Evolutionary conservation across 2,113 vertebrate species (phyloP).

Genomic region (Menura novaehollandiae): DNA sequence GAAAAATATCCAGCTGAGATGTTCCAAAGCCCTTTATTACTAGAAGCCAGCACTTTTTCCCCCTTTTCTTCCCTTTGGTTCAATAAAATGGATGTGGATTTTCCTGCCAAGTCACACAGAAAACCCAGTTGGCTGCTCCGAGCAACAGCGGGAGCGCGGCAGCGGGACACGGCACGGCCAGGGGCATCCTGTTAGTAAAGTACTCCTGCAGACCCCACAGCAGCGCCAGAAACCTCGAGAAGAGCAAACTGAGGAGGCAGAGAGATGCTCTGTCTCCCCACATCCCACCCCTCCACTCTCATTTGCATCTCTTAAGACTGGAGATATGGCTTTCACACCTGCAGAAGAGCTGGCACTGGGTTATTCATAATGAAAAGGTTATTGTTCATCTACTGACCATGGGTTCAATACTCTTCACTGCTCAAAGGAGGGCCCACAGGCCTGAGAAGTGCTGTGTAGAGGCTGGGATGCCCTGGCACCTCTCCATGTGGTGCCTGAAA

Average conservation of each 20-base stretch:
- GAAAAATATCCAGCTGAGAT: slow-evolving; percentile 67
- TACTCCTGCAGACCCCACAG: not conserved
- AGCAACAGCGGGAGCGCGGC: not conserved
- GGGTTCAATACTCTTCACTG: not conserved
- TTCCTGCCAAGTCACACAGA: not conserved
- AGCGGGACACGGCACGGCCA: not conserved
- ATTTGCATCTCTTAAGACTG: not conserved
- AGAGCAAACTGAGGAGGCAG: not conserved
- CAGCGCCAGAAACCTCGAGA: not conserved
- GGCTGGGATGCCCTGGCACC: not conserved
- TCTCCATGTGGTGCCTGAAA: not conserved
- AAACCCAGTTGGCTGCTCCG: not conserved
- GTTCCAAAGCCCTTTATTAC: slow-evolving; percentile 62
- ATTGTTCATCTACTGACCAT: not conserved
- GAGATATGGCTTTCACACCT: not conserved
- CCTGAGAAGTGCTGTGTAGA: not conserved
- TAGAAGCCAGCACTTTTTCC: not conserved
- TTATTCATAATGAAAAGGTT: not conserved
- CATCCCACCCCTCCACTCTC: not conserved
- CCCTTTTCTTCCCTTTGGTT: slow-evolving; percentile 1
- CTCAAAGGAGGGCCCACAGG: not conserved
- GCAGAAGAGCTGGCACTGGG: not conserved
- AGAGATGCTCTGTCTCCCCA: not conserved
- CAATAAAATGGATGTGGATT: slow-evolving; percentile 31
- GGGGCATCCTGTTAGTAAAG: not conserved